Percentiles rank a stretch among this genome's conserved stretches.
Evolutionary conservation across 92 coral and sea anemone species (phyloP).

Genomic region (Phenganax subtilis): DNA sequence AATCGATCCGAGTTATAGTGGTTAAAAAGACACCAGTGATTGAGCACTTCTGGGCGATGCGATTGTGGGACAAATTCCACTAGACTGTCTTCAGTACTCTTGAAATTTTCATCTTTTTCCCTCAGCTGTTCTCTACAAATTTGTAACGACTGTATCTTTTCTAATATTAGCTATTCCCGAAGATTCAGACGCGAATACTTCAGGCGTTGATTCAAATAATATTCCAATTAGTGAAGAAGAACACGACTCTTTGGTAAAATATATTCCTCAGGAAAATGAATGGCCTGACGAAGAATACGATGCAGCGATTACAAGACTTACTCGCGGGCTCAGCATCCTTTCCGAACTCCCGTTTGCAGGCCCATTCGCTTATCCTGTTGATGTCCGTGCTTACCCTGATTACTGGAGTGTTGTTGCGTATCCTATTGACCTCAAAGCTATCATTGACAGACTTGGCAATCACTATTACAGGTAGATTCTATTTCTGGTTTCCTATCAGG

Average conservation of each 20-base stretch:
- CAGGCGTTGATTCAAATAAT: slow-evolving; percentile 87
- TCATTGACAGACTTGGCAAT: slow-evolving; percentile 71
- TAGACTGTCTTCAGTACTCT: too few species aligned
- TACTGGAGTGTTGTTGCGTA: slow-evolving; percentile 94
- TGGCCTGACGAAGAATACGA: slow-evolving; percentile 93
- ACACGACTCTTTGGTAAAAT: slow-evolving; percentile 64
- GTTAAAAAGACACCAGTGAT: too few species aligned
- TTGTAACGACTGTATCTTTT: not conserved
- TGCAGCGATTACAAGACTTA: slow-evolving; percentile 61
- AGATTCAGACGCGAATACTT: slow-evolving; percentile 61
- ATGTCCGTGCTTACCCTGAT: slow-evolving; percentile 90
- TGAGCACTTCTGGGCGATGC: too few species aligned
- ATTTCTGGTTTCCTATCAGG: not conserved
- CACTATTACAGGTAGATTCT: slow-evolving; percentile 76
- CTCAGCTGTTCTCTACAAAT: too few species aligned
- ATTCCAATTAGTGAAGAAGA: slow-evolving; percentile 96
- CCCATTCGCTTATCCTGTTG: slow-evolving; percentile 90
- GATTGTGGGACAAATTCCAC: too few species aligned
- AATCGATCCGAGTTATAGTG: too few species aligned
- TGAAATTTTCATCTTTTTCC: too few species aligned
- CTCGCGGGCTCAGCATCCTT: slow-evolving; percentile 64
- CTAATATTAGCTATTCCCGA: slow-evolving; percentile 45
- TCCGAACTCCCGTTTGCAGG: slow-evolving; percentile 88
- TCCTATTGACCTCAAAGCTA: slow-evolving; percentile 73
- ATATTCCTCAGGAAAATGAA: slow-evolving; percentile 62